Evolutionary conservation across 2,797 vertebrate genomes (phyloP).

Genomic region (Acanthurus lineatus): DNA sequence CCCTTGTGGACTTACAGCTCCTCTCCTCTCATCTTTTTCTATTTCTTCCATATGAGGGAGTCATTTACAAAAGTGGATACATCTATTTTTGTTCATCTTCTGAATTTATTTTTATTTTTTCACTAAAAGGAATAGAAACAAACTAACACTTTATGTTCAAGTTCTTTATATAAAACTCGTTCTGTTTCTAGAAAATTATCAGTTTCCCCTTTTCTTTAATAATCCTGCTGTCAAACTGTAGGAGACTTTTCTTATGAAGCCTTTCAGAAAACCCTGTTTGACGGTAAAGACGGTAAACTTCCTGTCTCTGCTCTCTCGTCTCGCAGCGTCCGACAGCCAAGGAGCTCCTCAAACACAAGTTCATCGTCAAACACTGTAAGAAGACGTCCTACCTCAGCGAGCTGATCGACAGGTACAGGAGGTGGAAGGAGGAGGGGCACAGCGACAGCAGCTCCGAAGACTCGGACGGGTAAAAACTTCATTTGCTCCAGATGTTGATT

Average conservation of each 20-base stretch:
- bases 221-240: no score
- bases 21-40: background rate
- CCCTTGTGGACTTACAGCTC: constrained; percentile 40
- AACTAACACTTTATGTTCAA: no score
- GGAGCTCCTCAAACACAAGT: constrained; percentile 95
- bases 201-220: no score
- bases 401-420: constrained; percentile 92
- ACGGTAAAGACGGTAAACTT: no score
- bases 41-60: background rate
- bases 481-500: background rate
- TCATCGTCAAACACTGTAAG: constrained; percentile 93
- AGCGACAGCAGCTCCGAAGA: constrained; percentile 92
- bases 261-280: no score
- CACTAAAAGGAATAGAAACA: background rate
- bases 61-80: background rate
- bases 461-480: constrained; percentile 86
- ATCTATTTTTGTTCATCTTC: background rate
- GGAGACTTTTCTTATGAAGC: no score
- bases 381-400: constrained; percentile 96
- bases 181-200: no score
- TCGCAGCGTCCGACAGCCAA: constrained; percentile 93
- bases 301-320: background rate
- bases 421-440: constrained; percentile 93
- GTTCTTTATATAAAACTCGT: no score
- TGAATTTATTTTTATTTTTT: background rate